Percentiles rank a stretch among this genome's conserved stretches.
These are phyloP conservation scores for Ernsta delagoae DNA, from an alignment of 2,888 invertebrate genomes.

Conservation along the genomic window DNA sequence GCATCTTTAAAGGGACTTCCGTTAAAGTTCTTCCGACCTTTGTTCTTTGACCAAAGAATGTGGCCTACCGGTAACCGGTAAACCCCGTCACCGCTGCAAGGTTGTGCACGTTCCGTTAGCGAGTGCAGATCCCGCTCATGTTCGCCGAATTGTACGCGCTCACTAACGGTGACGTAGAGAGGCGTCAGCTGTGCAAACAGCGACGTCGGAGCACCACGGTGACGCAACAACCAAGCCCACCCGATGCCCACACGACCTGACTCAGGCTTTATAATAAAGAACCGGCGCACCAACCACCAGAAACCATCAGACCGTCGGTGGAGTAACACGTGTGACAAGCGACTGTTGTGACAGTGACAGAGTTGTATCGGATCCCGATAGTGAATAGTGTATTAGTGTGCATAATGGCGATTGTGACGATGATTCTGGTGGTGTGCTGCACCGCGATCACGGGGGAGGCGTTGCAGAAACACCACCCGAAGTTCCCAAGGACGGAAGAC, in stretches of 20 bases:
- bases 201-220: constrained; percentile 44
- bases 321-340: constrained; percentile 58
- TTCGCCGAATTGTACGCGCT: constrained; percentile 28
- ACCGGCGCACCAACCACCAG: constrained; percentile 58
- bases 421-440: constrained; percentile 36
- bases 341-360: constrained; percentile 38
- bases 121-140: constrained; percentile 28
- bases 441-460: no score
- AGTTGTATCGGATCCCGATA: constrained; percentile 38
- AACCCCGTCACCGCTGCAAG: constrained; percentile 27
- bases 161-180: constrained; percentile 52
- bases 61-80: not conserved
- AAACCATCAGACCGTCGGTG: constrained; percentile 63
- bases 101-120: constrained; percentile 24
- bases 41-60: no score
- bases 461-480: no score
- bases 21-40: no score
- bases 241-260: constrained; percentile 53
- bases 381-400: constrained; percentile 46
- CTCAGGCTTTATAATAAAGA: constrained; percentile 73
- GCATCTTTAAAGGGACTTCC: no score
- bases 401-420: constrained; percentile 65
- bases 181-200: constrained; percentile 45
- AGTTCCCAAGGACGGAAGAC: no score
- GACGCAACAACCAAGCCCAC: constrained; percentile 59